These are phyloP conservation scores for Argya squamiceps DNA, from an alignment of 2,797 vertebrate genomes.

Conservation along the genomic window DNA sequence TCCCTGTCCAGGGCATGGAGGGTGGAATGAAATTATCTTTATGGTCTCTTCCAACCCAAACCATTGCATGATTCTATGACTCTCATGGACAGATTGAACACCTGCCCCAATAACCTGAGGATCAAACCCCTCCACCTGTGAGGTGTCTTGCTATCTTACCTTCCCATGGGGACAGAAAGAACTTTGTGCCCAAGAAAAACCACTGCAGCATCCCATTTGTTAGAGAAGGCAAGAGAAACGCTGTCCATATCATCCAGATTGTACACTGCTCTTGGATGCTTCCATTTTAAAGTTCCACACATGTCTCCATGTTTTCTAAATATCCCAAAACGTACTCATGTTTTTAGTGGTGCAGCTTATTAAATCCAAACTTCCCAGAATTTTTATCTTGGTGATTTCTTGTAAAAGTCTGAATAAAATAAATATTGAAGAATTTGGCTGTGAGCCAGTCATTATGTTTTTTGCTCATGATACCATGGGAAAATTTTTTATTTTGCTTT, in stretches of 20 bases:
- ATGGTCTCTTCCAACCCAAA: not conserved
- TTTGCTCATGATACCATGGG: not conserved
- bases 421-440: not conserved
- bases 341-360: accelerated
- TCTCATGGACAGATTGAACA: not conserved
- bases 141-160: not conserved
- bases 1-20: accelerated
- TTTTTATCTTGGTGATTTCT: not conserved
- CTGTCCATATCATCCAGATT: accelerated
- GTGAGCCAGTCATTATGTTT: not conserved
- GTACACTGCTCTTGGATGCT: accelerated
- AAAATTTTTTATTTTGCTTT: not conserved
- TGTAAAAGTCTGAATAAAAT: not conserved
- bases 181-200: not conserved
- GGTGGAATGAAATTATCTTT: not conserved
- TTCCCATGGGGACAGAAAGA: not conserved
- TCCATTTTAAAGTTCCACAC: not conserved
- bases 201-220: accelerated
- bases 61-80: not conserved
- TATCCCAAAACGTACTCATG: not conserved
- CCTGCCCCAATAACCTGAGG: not conserved
- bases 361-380: not conserved
- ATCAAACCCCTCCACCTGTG: not conserved
- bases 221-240: not conserved
- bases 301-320: not conserved